phyloP scores from a whole-genome alignment of 37 sponge, comb jelly and placozoan genomes.

The Cladorhizidae sp. region DNA sequence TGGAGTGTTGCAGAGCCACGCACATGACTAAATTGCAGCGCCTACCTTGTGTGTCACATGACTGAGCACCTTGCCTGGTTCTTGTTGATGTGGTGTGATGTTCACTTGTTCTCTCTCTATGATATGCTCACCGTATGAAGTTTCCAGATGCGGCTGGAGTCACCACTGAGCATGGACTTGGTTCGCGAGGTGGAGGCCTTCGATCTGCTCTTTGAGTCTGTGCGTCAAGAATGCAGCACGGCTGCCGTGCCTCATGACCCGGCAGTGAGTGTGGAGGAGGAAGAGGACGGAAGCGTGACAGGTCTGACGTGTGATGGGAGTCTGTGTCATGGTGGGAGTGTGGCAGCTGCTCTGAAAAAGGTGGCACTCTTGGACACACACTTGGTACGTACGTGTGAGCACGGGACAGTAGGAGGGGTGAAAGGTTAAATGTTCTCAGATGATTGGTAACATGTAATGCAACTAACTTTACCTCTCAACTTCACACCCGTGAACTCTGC shows the following conservation, averaged over 20 bases:
- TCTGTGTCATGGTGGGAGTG: neutral
- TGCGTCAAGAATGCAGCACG: neutral
- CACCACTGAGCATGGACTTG: neutral
- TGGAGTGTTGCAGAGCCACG: too few species aligned
- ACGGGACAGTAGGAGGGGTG: too few species aligned
- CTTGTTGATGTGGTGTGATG: neutral
- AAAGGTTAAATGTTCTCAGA: too few species aligned
- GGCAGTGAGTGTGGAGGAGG: neutral
- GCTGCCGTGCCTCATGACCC: neutral
- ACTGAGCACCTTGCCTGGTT: neutral
- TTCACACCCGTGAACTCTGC: too few species aligned
- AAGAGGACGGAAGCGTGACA: neutral
- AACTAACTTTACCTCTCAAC: neutral
- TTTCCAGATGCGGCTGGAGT: slow-evolving; percentile 5
- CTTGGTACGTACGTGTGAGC: too few species aligned
- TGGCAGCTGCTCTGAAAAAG: neutral
- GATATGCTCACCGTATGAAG: too few species aligned
- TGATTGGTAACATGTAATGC: neutral
- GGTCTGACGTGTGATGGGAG: neutral
- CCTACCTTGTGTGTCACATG: neutral
- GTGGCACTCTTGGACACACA: neutral
- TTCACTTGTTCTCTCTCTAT: neutral
- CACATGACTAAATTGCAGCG: neutral
- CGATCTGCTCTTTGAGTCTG: neutral
- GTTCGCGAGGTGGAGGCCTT: neutral